Conservation (phyloP, 2,113 vertebrate species). For the Sceloporus undulatus region DNA sequence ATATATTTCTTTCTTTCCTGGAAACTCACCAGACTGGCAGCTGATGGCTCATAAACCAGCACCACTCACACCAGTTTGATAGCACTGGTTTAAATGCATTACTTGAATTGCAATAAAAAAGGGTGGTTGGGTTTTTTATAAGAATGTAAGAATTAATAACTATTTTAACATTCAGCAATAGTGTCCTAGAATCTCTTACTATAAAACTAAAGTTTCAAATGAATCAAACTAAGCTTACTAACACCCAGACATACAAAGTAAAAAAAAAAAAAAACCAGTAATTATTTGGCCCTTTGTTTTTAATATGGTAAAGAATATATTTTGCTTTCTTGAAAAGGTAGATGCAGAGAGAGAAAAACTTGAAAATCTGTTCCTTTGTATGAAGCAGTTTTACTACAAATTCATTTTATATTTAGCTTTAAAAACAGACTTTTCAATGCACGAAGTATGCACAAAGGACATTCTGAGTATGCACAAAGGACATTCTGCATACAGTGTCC, state of each 20-base stretch:
- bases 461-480: constrained; percentile 36
- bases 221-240: constrained; percentile 53
- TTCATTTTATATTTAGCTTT: constrained; percentile 15
- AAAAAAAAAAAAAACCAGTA: constrained; percentile 9
- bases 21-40: no score
- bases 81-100: no score
- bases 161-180: constrained; percentile 47
- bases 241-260: constrained; percentile 32
- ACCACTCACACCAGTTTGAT: no score
- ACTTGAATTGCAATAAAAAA: constrained; percentile 17
- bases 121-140: constrained; percentile 48
- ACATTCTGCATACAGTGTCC: constrained; percentile 22
- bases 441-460: constrained; percentile 42
- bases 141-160: constrained; percentile 62
- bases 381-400: constrained; percentile 36
- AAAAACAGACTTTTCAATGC: constrained; percentile 45
- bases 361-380: constrained; percentile 40
- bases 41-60: no score
- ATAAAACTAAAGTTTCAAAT: constrained; percentile 53
- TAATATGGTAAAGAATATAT: constrained; percentile 35
- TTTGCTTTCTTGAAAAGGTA: constrained; percentile 35
- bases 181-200: constrained; percentile 42
- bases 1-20: no score
- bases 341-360: constrained; percentile 13
- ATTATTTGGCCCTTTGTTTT: background rate